Conservation (phyloP, 2,797 vertebrate species). For the Huso huso region DNA sequence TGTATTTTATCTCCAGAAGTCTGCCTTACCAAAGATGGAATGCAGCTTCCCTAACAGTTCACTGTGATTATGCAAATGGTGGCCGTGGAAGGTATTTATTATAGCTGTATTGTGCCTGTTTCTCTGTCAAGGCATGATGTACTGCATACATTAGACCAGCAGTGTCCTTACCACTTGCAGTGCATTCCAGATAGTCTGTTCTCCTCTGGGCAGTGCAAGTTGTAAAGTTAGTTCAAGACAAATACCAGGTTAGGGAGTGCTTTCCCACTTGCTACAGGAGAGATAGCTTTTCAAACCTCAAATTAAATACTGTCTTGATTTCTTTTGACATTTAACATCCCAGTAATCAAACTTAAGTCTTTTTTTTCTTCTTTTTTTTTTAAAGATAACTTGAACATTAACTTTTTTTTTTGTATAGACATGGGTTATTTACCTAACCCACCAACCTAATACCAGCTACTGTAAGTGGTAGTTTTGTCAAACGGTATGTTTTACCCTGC, state of each 20-base stretch:
- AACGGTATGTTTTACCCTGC: too few relatives aligned
- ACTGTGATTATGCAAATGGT: neutral
- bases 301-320: neutral
- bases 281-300: neutral
- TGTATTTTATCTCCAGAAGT: constrained; percentile 27
- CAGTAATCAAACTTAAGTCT: constrained; percentile 16
- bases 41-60: constrained; percentile 18
- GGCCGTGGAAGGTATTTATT: constrained; percentile 6
- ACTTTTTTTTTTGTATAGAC: too few relatives aligned
- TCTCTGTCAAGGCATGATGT: constrained; percentile 4
- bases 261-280: too few relatives aligned
- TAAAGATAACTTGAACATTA: too few relatives aligned
- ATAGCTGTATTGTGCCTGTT: neutral
- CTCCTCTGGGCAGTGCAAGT: neutral
- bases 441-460: too few relatives aligned
- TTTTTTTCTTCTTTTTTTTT: neutral
- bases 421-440: too few relatives aligned
- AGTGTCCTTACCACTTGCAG: constrained; percentile 1
- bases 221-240: neutral
- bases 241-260: neutral
- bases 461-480: too few relatives aligned
- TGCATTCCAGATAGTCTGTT: neutral
- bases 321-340: constrained; percentile 18
- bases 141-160: neutral
- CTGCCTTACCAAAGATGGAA: constrained; percentile 24